phyloP scores from a whole-genome alignment of 2,888 invertebrate genomes.

The Synergus laeviventris region DNA sequence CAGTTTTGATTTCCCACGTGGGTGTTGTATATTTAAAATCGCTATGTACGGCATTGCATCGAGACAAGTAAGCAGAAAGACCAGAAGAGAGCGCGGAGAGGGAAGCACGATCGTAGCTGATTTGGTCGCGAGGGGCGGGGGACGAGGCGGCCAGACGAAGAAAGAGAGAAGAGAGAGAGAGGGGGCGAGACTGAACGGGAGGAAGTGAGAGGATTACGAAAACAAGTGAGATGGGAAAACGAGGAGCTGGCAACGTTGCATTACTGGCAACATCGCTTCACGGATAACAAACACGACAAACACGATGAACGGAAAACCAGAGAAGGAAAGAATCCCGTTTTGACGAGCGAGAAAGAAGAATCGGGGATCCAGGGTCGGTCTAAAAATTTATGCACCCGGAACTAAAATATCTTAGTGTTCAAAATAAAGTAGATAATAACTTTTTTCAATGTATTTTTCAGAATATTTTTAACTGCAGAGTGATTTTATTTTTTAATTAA shows the following conservation, averaged over 20 bases:
- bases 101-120: constrained; percentile 49
- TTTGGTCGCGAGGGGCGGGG: constrained; percentile 38
- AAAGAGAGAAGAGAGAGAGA: constrained; percentile 31
- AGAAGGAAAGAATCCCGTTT: constrained; percentile 75
- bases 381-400: constrained; percentile 18
- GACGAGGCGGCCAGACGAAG: constrained; percentile 45
- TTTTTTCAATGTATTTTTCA: background rate
- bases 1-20: constrained; percentile 50
- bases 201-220: constrained; percentile 47
- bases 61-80: constrained; percentile 61
- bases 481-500: no score
- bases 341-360: constrained; percentile 55
- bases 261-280: constrained; percentile 67
- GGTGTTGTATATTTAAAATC: constrained; percentile 37
- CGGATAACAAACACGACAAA: constrained; percentile 66
- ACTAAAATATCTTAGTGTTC: background rate
- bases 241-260: constrained; percentile 60
- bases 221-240: constrained; percentile 49
- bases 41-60: constrained; percentile 61
- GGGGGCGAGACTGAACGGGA: constrained; percentile 37
- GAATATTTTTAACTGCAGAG: background rate
- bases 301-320: constrained; percentile 68
- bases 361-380: constrained; percentile 10
- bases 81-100: constrained; percentile 53
- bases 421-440: background rate